Evolutionary conservation across 2,113 vertebrate species (phyloP).

Genomic region (Tragelaphus strepsiceros): DNA sequence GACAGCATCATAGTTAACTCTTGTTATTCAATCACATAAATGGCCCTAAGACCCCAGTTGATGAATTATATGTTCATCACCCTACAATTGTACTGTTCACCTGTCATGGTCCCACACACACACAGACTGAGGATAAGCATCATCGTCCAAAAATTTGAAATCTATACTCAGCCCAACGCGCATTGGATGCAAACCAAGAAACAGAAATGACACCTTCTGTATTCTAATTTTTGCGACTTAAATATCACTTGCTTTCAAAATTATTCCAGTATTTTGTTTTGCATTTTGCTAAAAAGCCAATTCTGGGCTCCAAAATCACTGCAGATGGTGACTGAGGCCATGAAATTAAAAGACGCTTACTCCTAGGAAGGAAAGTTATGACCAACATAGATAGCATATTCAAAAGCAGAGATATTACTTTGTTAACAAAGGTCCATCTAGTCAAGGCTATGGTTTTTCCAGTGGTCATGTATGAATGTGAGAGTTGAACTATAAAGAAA

Average conservation of each 20-base stretch:
- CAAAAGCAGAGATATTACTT: too few relatives aligned
- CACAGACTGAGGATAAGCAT: neutral
- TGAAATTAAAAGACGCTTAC: neutral
- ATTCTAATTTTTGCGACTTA: neutral
- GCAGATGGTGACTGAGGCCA: neutral
- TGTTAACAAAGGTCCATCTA: too few relatives aligned
- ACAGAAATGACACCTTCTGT: neutral
- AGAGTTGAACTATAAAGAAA: too few relatives aligned
- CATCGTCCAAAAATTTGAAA: neutral
- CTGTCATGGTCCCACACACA: neutral
- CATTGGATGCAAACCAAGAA: neutral
- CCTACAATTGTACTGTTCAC: neutral
- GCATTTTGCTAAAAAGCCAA: neutral
- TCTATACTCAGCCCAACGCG: neutral
- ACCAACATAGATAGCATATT: too few relatives aligned
- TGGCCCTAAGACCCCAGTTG: neutral
- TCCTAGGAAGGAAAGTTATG: neutral
- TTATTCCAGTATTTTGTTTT: neutral
- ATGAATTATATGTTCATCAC: neutral
- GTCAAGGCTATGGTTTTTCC: too few relatives aligned
- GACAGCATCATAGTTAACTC: neutral
- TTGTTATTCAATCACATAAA: neutral
- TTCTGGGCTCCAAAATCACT: neutral
- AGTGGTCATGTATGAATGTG: too few relatives aligned
- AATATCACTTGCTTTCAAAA: neutral